These are phyloP conservation scores for Channa argus DNA, from an alignment of 2,113 vertebrate species.

Conservation along the genomic window DNA sequence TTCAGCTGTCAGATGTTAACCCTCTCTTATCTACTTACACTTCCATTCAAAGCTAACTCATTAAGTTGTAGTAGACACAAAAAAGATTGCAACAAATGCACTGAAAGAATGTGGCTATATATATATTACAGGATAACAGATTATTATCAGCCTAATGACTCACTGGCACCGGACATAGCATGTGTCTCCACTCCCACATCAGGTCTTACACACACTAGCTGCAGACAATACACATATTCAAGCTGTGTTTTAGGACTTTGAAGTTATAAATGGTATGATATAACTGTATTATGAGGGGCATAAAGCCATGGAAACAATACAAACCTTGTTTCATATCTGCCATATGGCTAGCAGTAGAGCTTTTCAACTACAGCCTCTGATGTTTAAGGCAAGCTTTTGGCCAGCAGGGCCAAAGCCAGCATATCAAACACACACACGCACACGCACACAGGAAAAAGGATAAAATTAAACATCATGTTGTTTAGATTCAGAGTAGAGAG, in stretches of 20 bases:
- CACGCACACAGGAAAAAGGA: neutral
- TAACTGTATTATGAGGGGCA: constrained; percentile 9
- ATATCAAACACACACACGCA: neutral
- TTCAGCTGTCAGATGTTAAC: constrained; percentile 71
- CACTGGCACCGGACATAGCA: neutral
- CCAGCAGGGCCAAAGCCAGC: neutral
- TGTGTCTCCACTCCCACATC: neutral
- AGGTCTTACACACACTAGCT: neutral
- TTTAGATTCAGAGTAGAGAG: constrained; percentile 29
- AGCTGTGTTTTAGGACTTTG: constrained; percentile 36
- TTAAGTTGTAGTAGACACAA: no score
- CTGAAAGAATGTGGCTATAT: no score
- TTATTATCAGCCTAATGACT: neutral
- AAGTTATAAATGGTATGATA: constrained; percentile 31
- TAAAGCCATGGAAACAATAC: constrained; percentile 62
- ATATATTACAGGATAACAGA: neutral
- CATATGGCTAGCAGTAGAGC: constrained; percentile 1
- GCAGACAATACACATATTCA: neutral
- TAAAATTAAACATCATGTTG: constrained; percentile 19
- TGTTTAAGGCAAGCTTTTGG: neutral
- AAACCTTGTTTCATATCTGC: constrained; percentile 43
- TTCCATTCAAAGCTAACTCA: neutral
- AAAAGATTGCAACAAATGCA: no score
- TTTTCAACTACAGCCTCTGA: constrained; percentile 2
- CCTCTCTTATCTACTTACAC: constrained; percentile 26